A percentile compares a stretch with the other conserved stretches of the same genome.
phyloP scores from a whole-genome alignment of 2,113 vertebrate species.

The Psophia crepitans region DNA sequence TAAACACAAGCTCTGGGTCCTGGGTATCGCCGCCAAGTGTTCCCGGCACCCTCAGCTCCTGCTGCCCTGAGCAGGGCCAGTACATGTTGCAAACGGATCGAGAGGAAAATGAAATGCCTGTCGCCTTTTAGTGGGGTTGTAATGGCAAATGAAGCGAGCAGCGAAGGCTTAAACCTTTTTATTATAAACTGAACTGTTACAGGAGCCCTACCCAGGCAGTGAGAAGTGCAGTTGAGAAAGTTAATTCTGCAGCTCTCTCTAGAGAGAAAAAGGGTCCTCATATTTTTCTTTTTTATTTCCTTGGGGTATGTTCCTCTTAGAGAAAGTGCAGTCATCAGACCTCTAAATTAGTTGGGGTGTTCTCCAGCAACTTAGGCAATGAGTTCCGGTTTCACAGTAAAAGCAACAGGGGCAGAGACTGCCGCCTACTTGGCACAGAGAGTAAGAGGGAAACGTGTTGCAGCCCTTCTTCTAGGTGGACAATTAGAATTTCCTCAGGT shows the following conservation, averaged over 20 bases:
- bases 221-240: background rate
- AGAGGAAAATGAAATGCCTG: conserved; percentile 23
- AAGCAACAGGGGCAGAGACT: background rate
- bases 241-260: background rate
- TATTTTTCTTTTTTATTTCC: background rate
- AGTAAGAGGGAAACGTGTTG: background rate
- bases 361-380: background rate
- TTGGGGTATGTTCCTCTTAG: background rate
- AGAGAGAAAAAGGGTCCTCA: background rate
- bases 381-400: background rate
- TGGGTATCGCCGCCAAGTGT: background rate
- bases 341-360: background rate
- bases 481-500: background rate
- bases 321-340: background rate
- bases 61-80: background rate
- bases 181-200: background rate
- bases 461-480: background rate
- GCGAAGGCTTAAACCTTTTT: background rate
- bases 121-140: background rate
- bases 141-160: background rate
- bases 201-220: background rate
- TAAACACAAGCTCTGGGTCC: background rate
- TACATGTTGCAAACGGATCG: background rate
- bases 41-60: conserved; percentile 9
- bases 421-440: background rate